Evolutionary conservation across 2,888 invertebrate species (phyloP), one percentile per base, ranked within the genome.

Genomic region (Xestia c-nigrum): DNA sequence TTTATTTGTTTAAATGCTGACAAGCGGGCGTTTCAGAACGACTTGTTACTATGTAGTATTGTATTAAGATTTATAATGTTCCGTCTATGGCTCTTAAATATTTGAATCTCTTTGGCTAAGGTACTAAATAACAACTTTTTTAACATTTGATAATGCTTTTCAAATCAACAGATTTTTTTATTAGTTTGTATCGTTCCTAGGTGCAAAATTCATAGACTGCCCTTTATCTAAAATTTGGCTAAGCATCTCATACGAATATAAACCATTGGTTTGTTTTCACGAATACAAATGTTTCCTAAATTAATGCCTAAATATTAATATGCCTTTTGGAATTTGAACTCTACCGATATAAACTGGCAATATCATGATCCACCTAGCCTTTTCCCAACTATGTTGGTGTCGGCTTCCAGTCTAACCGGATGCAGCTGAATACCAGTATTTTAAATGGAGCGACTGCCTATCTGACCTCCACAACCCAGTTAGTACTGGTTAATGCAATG

Each of bases 151-250:
- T 5, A 63, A 40, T 38, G 24, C 46, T 55, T 64, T 47, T 24
- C 24, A 38, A 64, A 24, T 19, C 43, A 16, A 5, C 40, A 24
- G 7, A 24, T 9, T 52, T 31, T 50, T 68, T 68, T 40, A 78
- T 57, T 77, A 68, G 78, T 77, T 77, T 77, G 78, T 77, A 46
- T 77, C 46, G 21, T 52, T 19, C 19, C 0, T 38, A 19, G 1
- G 0, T 9, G 19, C 38, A 61, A 61, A 61, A 38, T 61, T 61
- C 38, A 38, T 38, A 19, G 31, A 38, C 38, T 38, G 19, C 61
- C 1, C 61, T 61, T 61, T 19, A 9, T 43, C 10, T 43, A 1
- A 10, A 43, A 1, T 9, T 43, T 43, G 43, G 43, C 5, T 7
- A 31, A 31, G 19, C 59, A 19, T 9, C 3, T 61, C 9, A 31